Percentiles rank a stretch among this genome's conserved stretches.
Evolutionary conservation across 2,888 invertebrate species (phyloP).

Genomic region (Campoplex capitator): DNA sequence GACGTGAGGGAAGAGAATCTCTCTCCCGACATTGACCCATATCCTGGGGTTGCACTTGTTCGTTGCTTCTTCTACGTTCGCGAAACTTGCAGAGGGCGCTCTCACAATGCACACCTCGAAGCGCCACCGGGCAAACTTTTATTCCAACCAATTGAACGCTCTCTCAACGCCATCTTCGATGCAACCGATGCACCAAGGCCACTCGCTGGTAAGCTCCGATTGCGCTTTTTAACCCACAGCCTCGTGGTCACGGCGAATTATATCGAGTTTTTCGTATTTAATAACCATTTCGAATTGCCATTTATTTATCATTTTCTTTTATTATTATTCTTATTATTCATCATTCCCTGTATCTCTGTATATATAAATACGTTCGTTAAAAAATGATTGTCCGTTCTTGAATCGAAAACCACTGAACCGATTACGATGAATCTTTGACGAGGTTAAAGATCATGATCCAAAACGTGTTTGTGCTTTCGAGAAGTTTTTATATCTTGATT

Average conservation of each 20-base stretch:
- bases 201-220: not conserved
- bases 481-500: too few species aligned
- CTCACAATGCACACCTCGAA: not conserved
- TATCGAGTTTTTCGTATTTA: not conserved
- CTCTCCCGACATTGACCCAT: slow-evolving; percentile 81
- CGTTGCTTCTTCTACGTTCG: slow-evolving; percentile 25
- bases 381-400: too few species aligned
- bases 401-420: too few species aligned
- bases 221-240: not conserved
- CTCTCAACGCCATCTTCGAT: slow-evolving; percentile 15
- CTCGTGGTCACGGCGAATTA: not conserved
- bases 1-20: slow-evolving; percentile 68
- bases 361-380: too few species aligned
- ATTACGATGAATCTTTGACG: too few species aligned
- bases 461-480: too few species aligned
- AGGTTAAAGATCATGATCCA: too few species aligned
- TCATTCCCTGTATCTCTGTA: too few species aligned
- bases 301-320: too few species aligned
- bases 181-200: slow-evolving; percentile 6
- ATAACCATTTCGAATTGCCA: not conserved
- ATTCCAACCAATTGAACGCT: slow-evolving; percentile 5
- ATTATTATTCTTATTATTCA: too few species aligned
- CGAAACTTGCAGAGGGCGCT: slow-evolving; percentile 15
- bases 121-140: slow-evolving; percentile 19
- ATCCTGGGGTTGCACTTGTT: slow-evolving; percentile 74